Conservation (phyloP, 2,113 vertebrate species). For the Tragelaphus imberbis region DNA sequence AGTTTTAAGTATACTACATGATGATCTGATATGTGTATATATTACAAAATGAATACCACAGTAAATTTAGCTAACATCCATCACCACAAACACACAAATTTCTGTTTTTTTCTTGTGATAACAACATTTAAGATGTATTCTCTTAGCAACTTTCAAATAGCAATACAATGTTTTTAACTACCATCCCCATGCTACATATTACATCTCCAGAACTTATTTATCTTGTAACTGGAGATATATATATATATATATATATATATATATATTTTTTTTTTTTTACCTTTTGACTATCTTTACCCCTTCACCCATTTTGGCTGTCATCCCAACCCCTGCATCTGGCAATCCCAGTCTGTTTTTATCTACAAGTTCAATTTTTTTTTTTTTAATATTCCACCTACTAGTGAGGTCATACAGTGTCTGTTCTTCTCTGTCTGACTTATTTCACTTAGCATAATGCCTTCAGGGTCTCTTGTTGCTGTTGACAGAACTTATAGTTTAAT, state of each 20-base stretch:
- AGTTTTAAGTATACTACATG: background rate
- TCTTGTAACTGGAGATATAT: background rate
- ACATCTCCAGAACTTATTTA: background rate
- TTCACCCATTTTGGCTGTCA: background rate
- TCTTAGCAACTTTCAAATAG: background rate
- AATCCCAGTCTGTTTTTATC: background rate
- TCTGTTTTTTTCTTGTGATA: background rate
- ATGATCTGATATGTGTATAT: background rate
- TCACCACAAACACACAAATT: background rate
- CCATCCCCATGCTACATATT: background rate
- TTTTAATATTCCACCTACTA: background rate
- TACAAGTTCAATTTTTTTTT: background rate
- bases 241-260: background rate
- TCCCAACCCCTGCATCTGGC: background rate
- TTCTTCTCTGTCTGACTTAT: background rate
- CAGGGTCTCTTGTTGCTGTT: background rate
- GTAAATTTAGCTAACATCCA: background rate
- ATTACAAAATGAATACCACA: background rate
- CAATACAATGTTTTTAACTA: background rate
- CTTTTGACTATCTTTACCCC: background rate
- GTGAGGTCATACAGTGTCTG: background rate
- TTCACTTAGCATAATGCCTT: background rate
- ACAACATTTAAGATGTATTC: background rate
- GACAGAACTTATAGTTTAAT: background rate
- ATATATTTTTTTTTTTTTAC: background rate